Evolutionary conservation across 2,888 invertebrate species (phyloP).

Genomic region (Conchocele bisecta): DNA sequence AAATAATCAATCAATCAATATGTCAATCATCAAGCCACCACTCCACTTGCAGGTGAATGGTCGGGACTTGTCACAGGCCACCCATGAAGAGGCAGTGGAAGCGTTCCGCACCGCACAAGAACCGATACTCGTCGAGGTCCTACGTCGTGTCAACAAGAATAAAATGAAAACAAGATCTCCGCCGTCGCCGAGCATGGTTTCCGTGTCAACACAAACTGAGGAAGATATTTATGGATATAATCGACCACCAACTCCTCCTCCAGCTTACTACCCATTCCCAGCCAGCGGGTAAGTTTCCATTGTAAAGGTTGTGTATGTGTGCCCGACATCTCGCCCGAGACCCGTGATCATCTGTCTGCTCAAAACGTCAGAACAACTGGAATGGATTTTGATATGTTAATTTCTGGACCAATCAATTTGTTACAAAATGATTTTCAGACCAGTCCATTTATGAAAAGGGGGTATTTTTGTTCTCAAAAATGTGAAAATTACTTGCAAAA

Average conservation of each 20-base stretch:
- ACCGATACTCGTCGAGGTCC: conserved; percentile 82
- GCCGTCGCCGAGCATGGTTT: conserved; percentile 77
- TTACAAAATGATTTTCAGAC: no score
- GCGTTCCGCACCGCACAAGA: conserved; percentile 82
- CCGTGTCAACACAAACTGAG: conserved; percentile 81
- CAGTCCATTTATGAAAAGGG: no score
- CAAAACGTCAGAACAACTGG: no score
- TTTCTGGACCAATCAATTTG: no score
- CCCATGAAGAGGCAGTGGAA: conserved; percentile 82
- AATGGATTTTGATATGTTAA: no score
- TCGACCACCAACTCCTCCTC: conserved; percentile 76
- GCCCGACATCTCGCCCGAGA: not conserved
- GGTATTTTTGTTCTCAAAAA: no score
- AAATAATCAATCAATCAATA: no score
- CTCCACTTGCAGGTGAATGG: conserved; percentile 81
- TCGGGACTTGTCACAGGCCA: conserved; percentile 81
- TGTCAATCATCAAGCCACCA: no score
- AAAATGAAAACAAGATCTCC: conserved; percentile 65
- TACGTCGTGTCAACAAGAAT: conserved; percentile 77
- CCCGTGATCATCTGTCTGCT: no score
- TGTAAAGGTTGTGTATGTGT: not conserved
- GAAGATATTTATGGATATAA: conserved; percentile 78
- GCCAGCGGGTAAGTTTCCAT: conserved; percentile 72
- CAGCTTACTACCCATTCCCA: conserved; percentile 70
- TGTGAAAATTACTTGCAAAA: no score